A percentile compares a stretch with the other conserved stretches of the same genome.
phyloP scores from a whole-genome alignment of 2,113 vertebrate genomes.

The Lophius piscatorius region DNA sequence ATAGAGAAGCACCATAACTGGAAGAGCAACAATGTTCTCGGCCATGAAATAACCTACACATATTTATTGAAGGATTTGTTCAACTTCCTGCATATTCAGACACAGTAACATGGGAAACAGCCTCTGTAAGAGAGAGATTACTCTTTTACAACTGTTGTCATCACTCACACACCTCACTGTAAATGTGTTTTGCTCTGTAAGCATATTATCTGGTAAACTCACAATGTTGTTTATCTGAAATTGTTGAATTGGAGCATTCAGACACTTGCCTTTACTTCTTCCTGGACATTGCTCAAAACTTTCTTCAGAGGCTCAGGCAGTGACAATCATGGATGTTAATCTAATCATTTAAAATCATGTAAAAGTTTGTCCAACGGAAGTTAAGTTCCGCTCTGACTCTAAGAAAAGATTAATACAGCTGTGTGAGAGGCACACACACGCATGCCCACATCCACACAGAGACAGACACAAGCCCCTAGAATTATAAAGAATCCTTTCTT shows the following conservation, averaged over 20 bases:
- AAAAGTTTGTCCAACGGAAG: conserved; percentile 60
- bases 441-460: conserved; percentile 4
- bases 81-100: no score
- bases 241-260: conserved; percentile 13
- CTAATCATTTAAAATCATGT: conserved; percentile 54
- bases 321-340: conserved; percentile 59
- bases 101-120: conserved; percentile 6
- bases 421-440: conserved; percentile 13
- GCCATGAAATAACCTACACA: no score
- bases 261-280: conserved; percentile 16
- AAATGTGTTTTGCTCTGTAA: conserved; percentile 6
- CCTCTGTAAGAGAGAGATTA: conserved; percentile 3
- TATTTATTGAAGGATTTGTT: no score
- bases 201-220: conserved; percentile 9
- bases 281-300: conserved; percentile 33
- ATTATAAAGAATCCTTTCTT: conserved; percentile 21
- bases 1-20: no score
- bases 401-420: conserved; percentile 67
- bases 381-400: conserved; percentile 43
- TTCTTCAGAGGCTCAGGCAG: conserved; percentile 36
- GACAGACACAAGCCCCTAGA: conserved; percentile 1
- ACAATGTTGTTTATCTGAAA: conserved; percentile 31
- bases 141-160: conserved; percentile 1
- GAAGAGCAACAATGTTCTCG: no score
- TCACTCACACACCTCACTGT: conserved; percentile 11